Evolutionary conservation across 1,140 invertebrate species (phyloP).

Genomic region (Drosophila nigrodunni): DNA sequence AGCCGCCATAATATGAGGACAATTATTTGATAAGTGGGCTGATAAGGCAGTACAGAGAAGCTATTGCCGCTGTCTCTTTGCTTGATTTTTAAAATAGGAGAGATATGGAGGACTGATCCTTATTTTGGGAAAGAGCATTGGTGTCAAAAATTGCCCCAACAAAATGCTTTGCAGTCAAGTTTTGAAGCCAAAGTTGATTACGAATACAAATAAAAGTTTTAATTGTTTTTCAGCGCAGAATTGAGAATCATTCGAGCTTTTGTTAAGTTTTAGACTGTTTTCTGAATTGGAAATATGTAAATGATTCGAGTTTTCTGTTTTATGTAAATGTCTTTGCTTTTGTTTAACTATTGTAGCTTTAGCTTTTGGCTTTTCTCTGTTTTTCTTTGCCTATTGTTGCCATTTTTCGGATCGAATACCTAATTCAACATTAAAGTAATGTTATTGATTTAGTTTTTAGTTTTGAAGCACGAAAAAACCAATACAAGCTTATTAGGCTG

Average conservation of each 20-base stretch:
- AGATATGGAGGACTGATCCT: not conserved
- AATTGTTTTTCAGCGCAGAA: slow-evolving; percentile 66
- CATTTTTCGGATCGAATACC: not conserved
- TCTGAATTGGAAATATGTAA: slow-evolving; percentile 80
- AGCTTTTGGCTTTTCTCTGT: slow-evolving; percentile 14
- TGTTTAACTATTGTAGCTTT: slow-evolving; percentile 33
- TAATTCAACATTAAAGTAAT: too few relatives aligned
- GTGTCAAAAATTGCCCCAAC: not conserved
- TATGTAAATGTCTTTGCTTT: slow-evolving; percentile 28
- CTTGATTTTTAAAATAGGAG: slow-evolving; percentile 67
- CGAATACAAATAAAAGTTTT: slow-evolving; percentile 48
- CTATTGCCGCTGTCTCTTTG: slow-evolving; percentile 50
- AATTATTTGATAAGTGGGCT: slow-evolving; percentile 81
- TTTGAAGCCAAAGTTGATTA: slow-evolving; percentile 61
- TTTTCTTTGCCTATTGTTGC: slow-evolving; percentile 11
- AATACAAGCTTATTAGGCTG: too few relatives aligned
- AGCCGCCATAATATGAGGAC: slow-evolving; percentile 75
- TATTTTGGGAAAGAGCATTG: slow-evolving; percentile 2
- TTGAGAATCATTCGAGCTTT: slow-evolving; percentile 37
- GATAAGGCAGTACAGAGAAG: slow-evolving; percentile 53
- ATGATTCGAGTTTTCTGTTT: slow-evolving; percentile 46
- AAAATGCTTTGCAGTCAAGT: slow-evolving; percentile 24
- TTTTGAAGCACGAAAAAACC: too few relatives aligned
- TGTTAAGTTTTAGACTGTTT: slow-evolving; percentile 50
- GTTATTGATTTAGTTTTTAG: too few relatives aligned